Base-by-base conservation (phyloP, 2,888 invertebrate genomes). In the Disparrhopalites patrizii region DNA sequence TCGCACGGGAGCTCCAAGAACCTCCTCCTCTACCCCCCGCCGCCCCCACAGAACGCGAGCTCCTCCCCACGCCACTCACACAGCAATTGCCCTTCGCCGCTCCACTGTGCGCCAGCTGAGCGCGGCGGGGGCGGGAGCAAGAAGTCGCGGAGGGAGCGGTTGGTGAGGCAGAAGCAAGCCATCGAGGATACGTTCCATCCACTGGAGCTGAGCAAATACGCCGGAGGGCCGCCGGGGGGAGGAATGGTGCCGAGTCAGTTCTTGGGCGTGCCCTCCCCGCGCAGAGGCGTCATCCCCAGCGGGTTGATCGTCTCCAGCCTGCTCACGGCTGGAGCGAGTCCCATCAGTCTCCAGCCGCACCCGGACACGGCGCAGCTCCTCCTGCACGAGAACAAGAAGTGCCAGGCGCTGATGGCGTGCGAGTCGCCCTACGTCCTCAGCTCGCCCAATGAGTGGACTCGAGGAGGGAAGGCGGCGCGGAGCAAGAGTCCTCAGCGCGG, bases 371-470 rank as follows among this genome's bases (percentile, higher is more conserved):
- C 72, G 40, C 74, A 75, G 58, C 66, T 73, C 52, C 69, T 73
- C 67, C 55, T 75, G 8, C 74, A 73, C 28, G 74, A 75, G 55
- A 75, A 72, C 38, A 75, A 75, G 68, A 73, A 73, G 60, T 71
- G 67, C 63, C 64, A 72, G 20, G 65, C 72, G 30, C 62, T 75
- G 47, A 75, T 75, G 52, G 62, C 74, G 13, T 62, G 62, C 28
- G 62, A 62, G 38, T 62, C 62, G 15, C 62, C 62, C 8, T 62
- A 62, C 28, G 33, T 50, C 4, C 27, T 31, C 27, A 20, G 30
- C 10, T 15, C 40, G 2, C 30, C 43, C 2, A 50, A 47, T 28
- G 60, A 60, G 30, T 58, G 57, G 57, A 55, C 55, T n/a, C 31
- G 23, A 20, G 55, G 55, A n/a, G 33, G 55, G 31, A 55, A 55